A percentile compares a stretch with the other conserved stretches of the same genome.
phyloP scores from a whole-genome alignment of 2,888 invertebrate genomes.

The Drosophila ezoana region DNA sequence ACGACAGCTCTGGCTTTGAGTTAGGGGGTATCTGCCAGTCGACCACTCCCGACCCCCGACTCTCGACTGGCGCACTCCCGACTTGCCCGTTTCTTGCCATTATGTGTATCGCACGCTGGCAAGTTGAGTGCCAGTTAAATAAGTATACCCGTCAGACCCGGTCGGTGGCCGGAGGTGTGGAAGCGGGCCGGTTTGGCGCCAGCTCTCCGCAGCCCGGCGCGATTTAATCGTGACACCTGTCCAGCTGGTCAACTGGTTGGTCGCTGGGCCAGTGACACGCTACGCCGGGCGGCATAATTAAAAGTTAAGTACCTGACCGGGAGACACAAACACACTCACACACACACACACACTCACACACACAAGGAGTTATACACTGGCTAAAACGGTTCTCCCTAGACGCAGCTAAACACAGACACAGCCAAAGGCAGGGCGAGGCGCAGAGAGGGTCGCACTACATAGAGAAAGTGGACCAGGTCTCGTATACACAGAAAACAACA shows the following conservation, averaged over 20 bases:
- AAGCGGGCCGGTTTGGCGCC: background rate
- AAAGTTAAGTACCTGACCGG: conserved; percentile 64
- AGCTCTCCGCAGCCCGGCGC: conserved; percentile 18
- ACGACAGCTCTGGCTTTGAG: no score
- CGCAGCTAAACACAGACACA: conserved; percentile 7
- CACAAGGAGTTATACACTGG: background rate
- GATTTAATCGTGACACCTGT: conserved; percentile 63
- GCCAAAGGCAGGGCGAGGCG: background rate
- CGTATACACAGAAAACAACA: background rate
- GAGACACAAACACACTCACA: conserved; percentile 18
- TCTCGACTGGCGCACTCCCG: no score
- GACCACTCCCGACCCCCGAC: no score
- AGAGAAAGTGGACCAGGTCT: no score
- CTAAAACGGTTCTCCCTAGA: conserved; percentile 10
- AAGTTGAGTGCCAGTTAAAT: conserved; percentile 31
- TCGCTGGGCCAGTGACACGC: conserved; percentile 37
- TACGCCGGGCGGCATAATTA: conserved; percentile 59
- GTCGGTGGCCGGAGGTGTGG: no score
- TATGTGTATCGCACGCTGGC: conserved; percentile 28
- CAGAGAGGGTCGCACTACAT: no score
- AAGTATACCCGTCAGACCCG: conserved; percentile 37
- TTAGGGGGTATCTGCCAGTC: no score
- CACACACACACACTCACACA: background rate
- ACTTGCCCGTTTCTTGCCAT: background rate
- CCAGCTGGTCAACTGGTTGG: conserved; percentile 40